Base-by-base conservation (phyloP, 2,797 vertebrate genomes). In the Clarias platycephalus region DNA sequence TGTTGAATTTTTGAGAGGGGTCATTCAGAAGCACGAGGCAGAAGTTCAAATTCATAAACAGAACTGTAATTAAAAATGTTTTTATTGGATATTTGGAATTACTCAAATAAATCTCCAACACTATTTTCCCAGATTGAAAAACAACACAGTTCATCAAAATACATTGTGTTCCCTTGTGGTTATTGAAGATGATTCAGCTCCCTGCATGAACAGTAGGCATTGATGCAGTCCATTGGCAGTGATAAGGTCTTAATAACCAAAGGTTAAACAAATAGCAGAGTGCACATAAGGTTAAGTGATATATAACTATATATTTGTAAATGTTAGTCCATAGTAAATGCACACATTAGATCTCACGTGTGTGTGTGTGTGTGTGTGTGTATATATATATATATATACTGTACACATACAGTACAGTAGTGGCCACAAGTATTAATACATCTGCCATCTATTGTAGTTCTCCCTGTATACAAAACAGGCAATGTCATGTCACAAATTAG, bases 311-410 rank as follows among this genome's bases (percentile, higher is more conserved):
- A 91, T 89, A 91, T 86, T 84, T 68, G 62, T 87, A 89, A 79
- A 77, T 83, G 92, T 94, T 94, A 93, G 92, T 94, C 86, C 89
- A 91, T 88, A 91, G 84, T 49, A 49, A 49, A 49, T 49, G 44
- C 44, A 49, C 10, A 49, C 44, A 49, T 49, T 49, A 44, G 44
- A 44, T 10, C 9, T 10, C 44, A 44, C 8, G 1, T 44, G 8
- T 44, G 8, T 44, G 9, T 44, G 40, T 9, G 40, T 9, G 40
- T 44, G 40, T 44, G 40, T 58, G 10, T 57, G 20, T 75, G 79
- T 75, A 68, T 60, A 79, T 44, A 79, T 84, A 9, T 31, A 68
- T 60, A 40, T 62, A 63, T 85, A 79, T 67, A 81, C 4, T 57
- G 4, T 57, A 31, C 31, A 31, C 31, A 31, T n/a, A n/a, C n/a